A percentile compares a stretch with the other conserved stretches of the same genome.
phyloP scores from a whole-genome alignment of 1,140 invertebrate species.

The Belonocnema kinseyi region DNA sequence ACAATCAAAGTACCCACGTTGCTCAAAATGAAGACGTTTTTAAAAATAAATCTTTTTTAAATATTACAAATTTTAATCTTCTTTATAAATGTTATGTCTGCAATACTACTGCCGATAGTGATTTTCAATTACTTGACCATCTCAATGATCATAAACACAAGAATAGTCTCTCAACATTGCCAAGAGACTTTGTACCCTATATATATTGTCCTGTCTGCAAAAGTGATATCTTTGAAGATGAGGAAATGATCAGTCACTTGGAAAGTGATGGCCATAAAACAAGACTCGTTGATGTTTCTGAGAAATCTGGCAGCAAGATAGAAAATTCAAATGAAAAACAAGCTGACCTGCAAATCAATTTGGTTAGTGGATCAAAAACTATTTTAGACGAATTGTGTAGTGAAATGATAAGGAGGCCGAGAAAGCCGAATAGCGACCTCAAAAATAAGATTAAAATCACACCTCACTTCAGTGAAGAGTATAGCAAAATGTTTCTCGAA shows the following conservation, averaged over 20 bases:
- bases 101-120: neutral
- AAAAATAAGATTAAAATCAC: neutral
- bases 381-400: constrained; percentile 9
- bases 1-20: too few species aligned
- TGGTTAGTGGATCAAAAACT: neutral
- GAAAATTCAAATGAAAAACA: too few species aligned
- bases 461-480: constrained; percentile 2
- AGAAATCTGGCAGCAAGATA: too few species aligned
- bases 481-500: constrained; percentile 34
- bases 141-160: constrained; percentile 5
- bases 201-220: constrained; percentile 5
- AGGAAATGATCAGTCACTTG: neutral
- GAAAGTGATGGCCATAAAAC: neutral
- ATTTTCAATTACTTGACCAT: neutral
- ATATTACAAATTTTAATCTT: neutral
- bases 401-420: neutral
- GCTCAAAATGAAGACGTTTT: neutral
- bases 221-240: constrained; percentile 1
- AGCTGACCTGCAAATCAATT: neutral
- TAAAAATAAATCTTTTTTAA: neutral
- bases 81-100: constrained; percentile 31
- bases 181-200: neutral
- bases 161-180: neutral
- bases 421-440: neutral
- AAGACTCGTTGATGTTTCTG: neutral